phyloP scores from a whole-genome alignment of 1,140 invertebrate genomes.

The Diuraphis noxia region DNA sequence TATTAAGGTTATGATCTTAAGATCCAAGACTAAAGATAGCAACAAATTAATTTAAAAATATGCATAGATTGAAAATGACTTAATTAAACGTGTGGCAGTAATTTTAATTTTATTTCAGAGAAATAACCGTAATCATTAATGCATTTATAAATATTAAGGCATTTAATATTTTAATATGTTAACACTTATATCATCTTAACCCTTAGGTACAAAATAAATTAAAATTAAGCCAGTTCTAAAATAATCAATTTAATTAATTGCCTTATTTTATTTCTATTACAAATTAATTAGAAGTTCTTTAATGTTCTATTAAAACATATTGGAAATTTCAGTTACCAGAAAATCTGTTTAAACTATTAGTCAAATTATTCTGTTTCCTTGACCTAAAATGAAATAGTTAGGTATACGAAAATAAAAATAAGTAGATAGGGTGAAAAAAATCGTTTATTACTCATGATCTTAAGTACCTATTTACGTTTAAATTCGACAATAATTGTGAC shows the following conservation, averaged over 20 bases:
- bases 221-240: not conserved
- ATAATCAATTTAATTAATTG: not conserved
- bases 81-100: too few relatives aligned
- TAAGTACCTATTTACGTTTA: not conserved
- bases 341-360: not conserved
- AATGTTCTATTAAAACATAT: not conserved
- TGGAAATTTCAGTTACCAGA: not conserved
- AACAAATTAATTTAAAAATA: too few relatives aligned
- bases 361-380: not conserved
- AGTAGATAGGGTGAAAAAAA: not conserved
- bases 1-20: too few relatives aligned
- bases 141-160: not conserved
- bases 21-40: too few relatives aligned
- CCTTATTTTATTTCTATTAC: not conserved
- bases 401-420: not conserved
- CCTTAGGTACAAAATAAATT: not conserved
- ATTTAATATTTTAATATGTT: not conserved
- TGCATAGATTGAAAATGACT: too few relatives aligned
- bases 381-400: not conserved
- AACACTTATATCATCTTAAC: not conserved
- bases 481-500: not conserved
- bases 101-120: too few relatives aligned
- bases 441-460: too few relatives aligned
- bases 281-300: not conserved
- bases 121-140: not conserved